These are phyloP conservation scores for Clepsis dumicolana DNA, from an alignment of 2,888 invertebrate species.

Conservation along the genomic window DNA sequence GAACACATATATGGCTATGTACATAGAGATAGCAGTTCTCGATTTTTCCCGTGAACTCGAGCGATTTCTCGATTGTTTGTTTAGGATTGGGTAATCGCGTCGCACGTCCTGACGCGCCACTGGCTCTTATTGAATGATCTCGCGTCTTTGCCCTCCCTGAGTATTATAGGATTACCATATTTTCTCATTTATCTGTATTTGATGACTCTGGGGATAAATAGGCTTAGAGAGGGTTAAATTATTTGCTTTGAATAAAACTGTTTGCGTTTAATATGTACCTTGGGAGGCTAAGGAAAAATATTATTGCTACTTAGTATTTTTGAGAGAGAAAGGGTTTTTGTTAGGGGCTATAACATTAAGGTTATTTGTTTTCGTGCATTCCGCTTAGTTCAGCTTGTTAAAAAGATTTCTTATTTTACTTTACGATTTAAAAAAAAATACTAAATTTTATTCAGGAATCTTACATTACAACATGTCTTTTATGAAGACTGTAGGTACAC, in stretches of 20 bases:
- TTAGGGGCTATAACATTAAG: neutral
- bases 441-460: no score
- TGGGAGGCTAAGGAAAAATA: neutral
- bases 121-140: slow-evolving; percentile 62
- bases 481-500: no score
- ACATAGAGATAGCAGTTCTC: slow-evolving; percentile 50
- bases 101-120: slow-evolving; percentile 54
- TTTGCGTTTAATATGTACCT: slow-evolving; percentile 13
- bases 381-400: no score
- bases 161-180: slow-evolving; percentile 42
- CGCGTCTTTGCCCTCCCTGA: slow-evolving; percentile 46
- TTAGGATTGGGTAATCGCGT: slow-evolving; percentile 61
- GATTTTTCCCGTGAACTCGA: slow-evolving; percentile 57
- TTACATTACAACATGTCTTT: no score
- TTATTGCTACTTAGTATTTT: neutral
- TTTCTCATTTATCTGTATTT: slow-evolving; percentile 42
- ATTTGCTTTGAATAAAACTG: slow-evolving; percentile 12
- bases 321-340: neutral
- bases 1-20: slow-evolving; percentile 14
- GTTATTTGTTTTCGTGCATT: neutral
- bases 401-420: no score
- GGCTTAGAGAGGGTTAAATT: slow-evolving; percentile 7
- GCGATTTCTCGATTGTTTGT: slow-evolving; percentile 71
- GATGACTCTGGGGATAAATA: slow-evolving; percentile 39
- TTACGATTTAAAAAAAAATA: no score